Conservation (phyloP, 2,888 invertebrate genomes). For the Gymnosoma rotundatum region DNA sequence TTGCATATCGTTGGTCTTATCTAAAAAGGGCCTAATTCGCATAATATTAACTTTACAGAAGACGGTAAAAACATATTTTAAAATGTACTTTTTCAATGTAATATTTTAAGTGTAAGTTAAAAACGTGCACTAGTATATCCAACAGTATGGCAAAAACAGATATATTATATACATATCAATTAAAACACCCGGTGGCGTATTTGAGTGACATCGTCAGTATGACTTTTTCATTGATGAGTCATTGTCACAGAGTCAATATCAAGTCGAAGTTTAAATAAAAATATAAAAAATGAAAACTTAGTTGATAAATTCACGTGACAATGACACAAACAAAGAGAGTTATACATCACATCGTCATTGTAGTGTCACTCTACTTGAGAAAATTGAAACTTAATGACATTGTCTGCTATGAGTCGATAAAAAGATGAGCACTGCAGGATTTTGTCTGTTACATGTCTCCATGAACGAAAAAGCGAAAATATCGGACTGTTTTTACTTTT, state of each 20-base stretch:
- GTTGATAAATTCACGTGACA: not conserved
- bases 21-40: too few species aligned
- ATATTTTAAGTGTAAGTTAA: too few species aligned
- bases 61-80: too few species aligned
- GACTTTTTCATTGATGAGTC: not conserved
- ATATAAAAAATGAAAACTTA: not conserved
- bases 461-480: not conserved
- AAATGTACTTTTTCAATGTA: too few species aligned
- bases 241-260: conserved; percentile 1
- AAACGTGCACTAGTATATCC: too few species aligned
- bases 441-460: not conserved
- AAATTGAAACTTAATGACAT: not conserved
- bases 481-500: not conserved
- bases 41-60: too few species aligned
- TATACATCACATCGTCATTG: not conserved
- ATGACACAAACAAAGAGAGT: not conserved
- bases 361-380: not conserved
- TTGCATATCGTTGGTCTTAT: too few species aligned
- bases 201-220: not conserved
- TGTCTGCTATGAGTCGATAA: not conserved
- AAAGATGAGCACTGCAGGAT: not conserved
- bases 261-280: not conserved
- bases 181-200: not conserved
- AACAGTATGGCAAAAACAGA: too few species aligned
- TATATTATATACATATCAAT: too few species aligned